phyloP scores from a whole-genome alignment of 92 coral and sea anemone species.

The Phenganax stokvisi region DNA sequence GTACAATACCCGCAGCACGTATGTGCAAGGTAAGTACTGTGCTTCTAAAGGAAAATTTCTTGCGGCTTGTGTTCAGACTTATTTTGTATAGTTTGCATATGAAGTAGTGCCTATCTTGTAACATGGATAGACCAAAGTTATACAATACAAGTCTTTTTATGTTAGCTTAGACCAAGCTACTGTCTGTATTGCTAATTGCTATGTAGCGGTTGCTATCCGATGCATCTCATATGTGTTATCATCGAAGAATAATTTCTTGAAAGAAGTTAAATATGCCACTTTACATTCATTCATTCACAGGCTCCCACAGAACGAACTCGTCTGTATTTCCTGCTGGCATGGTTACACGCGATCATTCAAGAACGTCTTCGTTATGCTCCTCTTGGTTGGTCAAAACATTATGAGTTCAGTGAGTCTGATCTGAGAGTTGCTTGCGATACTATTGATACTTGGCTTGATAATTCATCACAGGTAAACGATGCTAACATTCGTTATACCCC shows the following conservation, averaged over 20 bases:
- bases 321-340: conserved; percentile 45
- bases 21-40: conserved; percentile 85
- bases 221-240: not conserved
- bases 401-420: conserved; percentile 47
- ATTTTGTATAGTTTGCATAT: too few relatives aligned
- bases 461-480: conserved; percentile 31
- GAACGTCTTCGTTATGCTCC: conserved; percentile 49
- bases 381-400: conserved; percentile 46
- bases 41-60: not conserved
- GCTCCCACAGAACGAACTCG: conserved; percentile 48
- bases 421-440: conserved; percentile 42
- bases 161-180: too few relatives aligned
- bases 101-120: too few relatives aligned
- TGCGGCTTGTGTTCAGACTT: too few relatives aligned
- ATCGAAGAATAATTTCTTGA: not conserved
- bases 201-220: not conserved
- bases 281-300: not conserved
- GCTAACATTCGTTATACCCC: too few relatives aligned
- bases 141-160: too few relatives aligned
- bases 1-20: conserved; percentile 95
- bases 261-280: too few relatives aligned
- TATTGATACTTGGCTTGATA: conserved; percentile 47
- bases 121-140: too few relatives aligned
- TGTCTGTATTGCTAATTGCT: not conserved
- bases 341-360: conserved; percentile 45